These are phyloP conservation scores for Mystacornis crossleyi DNA, from an alignment of 2,113 vertebrate species.

Conservation along the genomic window DNA sequence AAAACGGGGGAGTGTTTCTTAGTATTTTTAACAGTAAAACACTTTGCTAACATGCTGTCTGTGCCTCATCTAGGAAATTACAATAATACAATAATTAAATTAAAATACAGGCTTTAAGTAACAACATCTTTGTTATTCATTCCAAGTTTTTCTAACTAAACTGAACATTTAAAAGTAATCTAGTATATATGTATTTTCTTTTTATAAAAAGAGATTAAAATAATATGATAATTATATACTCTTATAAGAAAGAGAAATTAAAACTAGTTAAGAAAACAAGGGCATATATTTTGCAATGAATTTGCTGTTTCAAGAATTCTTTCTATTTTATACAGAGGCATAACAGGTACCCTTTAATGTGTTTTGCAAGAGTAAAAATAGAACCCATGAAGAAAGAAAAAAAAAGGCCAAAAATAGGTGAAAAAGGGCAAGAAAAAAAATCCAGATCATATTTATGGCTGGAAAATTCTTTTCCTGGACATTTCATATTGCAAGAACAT, in stretches of 20 bases:
- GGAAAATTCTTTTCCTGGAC: background rate
- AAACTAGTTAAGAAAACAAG: background rate
- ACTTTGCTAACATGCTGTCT: background rate
- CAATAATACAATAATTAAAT: background rate
- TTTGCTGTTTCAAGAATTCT: background rate
- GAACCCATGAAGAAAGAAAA: background rate
- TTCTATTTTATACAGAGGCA: background rate
- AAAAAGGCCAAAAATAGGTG: fast-evolving
- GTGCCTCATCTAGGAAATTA: background rate
- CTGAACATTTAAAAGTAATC: background rate
- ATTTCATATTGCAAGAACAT: background rate
- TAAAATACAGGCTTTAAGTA: background rate
- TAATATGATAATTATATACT: background rate
- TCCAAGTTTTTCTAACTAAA: background rate
- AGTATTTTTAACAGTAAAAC: background rate
- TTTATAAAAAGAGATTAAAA: background rate
- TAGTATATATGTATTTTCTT: background rate
- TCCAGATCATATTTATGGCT: background rate
- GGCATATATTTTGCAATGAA: background rate
- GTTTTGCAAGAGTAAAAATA: background rate
- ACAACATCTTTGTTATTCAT: background rate
- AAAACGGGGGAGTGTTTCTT: background rate
- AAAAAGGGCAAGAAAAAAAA: background rate
- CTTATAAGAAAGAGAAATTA: background rate
- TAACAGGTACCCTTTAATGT: background rate